Percentiles rank a stretch among this genome's conserved stretches.
Evolutionary conservation across 1,140 invertebrate genomes (phyloP).

Genomic region (Muscidifurax raptorellus): DNA sequence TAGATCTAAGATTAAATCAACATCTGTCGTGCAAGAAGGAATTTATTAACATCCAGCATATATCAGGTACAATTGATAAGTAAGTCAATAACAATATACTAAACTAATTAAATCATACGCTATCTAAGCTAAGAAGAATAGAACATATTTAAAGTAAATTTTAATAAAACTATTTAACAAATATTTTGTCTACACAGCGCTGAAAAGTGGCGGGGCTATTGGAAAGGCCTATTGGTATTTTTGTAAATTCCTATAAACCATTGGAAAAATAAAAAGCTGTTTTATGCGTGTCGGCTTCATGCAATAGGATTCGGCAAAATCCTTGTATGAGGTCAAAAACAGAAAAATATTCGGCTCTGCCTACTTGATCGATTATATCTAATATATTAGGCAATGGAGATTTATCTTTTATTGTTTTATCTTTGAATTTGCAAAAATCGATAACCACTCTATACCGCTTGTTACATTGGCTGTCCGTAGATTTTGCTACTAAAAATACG

Average conservation of each 20-base stretch:
- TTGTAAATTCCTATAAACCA: neutral
- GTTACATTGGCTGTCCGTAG: neutral
- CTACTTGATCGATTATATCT: no score
- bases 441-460: neutral
- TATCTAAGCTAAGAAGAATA: no score
- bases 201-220: neutral
- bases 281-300: neutral
- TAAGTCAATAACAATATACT: no score
- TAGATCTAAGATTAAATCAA: no score
- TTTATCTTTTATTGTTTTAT: neutral
- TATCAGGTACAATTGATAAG: no score
- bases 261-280: neutral
- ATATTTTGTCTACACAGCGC: neutral
- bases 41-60: no score
- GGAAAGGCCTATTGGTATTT: neutral
- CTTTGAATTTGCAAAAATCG: neutral
- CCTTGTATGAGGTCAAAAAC: neutral
- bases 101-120: no score
- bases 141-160: no score
- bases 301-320: neutral
- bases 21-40: no score
- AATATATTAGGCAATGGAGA: neutral
- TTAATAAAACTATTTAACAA: no score
- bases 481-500: neutral
- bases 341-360: neutral